phyloP scores from a whole-genome alignment of 37 sponge, comb jelly and placozoan species.

The Aplysina aerophoba region DNA sequence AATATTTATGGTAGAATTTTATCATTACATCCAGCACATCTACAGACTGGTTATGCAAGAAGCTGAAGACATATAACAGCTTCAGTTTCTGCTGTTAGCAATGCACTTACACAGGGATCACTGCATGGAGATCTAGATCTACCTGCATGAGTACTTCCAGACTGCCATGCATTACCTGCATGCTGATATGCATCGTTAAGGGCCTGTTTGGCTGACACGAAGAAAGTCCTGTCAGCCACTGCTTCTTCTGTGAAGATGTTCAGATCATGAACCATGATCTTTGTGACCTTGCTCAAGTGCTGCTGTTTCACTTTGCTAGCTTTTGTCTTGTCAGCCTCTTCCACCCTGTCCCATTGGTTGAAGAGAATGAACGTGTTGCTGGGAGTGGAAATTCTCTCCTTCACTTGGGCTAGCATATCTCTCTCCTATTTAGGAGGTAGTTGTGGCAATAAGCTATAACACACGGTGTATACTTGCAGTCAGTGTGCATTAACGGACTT shows the following conservation, averaged over 20 bases:
- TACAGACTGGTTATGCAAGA: too few relatives aligned
- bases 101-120: background rate
- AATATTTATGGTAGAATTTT: too few relatives aligned
- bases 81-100: too few relatives aligned
- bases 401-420: background rate
- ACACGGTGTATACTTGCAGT: too few relatives aligned
- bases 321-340: background rate
- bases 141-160: too few relatives aligned
- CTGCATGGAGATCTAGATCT: too few relatives aligned
- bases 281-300: background rate
- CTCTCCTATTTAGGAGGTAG: background rate
- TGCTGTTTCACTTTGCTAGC: background rate
- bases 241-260: background rate
- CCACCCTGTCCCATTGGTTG: conserved; percentile 18
- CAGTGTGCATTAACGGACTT: too few relatives aligned
- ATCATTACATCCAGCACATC: too few relatives aligned
- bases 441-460: too few relatives aligned
- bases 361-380: conserved; percentile 1
- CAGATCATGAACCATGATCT: background rate
- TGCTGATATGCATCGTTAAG: background rate
- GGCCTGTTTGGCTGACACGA: background rate
- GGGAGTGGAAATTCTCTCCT: background rate
- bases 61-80: conserved; percentile 3
- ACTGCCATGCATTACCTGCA: background rate
- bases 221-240: background rate